Conservation (phyloP, 2,888 invertebrate species). For the Napeogenes inachia region DNA sequence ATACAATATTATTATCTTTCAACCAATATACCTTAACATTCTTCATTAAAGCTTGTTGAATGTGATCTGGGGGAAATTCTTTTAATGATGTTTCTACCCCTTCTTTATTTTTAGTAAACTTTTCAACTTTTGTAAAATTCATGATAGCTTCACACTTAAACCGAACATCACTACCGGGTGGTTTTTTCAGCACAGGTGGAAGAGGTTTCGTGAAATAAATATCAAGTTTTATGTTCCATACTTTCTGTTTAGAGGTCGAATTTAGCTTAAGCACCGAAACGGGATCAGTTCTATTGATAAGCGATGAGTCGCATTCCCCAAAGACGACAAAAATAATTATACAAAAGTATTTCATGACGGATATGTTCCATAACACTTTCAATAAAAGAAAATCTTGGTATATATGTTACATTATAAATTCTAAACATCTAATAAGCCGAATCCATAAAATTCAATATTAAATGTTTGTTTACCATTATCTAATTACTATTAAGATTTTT, state of each 20-base stretch:
- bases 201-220: constrained; percentile 65
- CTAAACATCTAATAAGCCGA: background rate
- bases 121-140: constrained; percentile 67
- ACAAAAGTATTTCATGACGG: constrained; percentile 66
- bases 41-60: constrained; percentile 59
- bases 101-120: constrained; percentile 61
- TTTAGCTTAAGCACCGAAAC: constrained; percentile 50
- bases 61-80: constrained; percentile 62
- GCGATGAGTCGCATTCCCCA: constrained; percentile 49
- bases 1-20: constrained; percentile 53
- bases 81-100: constrained; percentile 55
- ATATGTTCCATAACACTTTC: constrained; percentile 62
- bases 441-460: background rate
- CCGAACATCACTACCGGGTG: constrained; percentile 51
- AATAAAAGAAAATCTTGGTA: constrained; percentile 10
- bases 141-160: constrained; percentile 68
- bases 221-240: constrained; percentile 68
- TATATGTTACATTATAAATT: constrained; percentile 9
- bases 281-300: constrained; percentile 49
- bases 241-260: constrained; percentile 57
- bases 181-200: constrained; percentile 49
- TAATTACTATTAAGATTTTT: too few species aligned
- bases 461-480: background rate
- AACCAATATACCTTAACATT: constrained; percentile 69
- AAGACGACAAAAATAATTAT: constrained; percentile 61